These are phyloP conservation scores for Turnix velox DNA, from an alignment of 2,113 vertebrate species.

Conservation along the genomic window DNA sequence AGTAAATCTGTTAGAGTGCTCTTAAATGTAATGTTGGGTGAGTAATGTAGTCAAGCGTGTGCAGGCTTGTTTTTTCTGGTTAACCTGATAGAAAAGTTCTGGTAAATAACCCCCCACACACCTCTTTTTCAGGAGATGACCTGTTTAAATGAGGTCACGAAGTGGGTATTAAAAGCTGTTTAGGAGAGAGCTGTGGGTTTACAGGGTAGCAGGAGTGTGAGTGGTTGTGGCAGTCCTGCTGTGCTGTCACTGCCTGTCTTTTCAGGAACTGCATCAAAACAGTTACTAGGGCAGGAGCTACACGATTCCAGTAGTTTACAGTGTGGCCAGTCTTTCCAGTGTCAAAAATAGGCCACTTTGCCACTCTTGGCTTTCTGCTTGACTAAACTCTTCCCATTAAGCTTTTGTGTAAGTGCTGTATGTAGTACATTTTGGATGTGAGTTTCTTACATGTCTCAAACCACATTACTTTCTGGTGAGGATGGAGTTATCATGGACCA, in stretches of 20 bases:
- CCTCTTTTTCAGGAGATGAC: neutral
- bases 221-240: slow-evolving; percentile 26
- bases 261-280: neutral
- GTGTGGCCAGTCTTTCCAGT: neutral
- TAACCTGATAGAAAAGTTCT: neutral
- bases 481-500: neutral
- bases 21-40: neutral
- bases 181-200: neutral
- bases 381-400: neutral
- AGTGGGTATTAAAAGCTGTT: neutral
- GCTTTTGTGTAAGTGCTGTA: neutral
- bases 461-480: neutral
- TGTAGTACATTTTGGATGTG: neutral
- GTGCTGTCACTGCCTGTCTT: neutral
- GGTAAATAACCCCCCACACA: neutral
- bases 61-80: neutral
- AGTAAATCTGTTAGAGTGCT: neutral
- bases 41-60: neutral
- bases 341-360: neutral
- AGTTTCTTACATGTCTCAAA: neutral
- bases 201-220: neutral
- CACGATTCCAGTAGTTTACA: neutral
- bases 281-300: neutral
- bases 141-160: neutral
- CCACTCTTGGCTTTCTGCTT: neutral